These are phyloP conservation scores for Microtus pennsylvanicus DNA, from an alignment of 2,113 vertebrate genomes.

Conservation along the genomic window DNA sequence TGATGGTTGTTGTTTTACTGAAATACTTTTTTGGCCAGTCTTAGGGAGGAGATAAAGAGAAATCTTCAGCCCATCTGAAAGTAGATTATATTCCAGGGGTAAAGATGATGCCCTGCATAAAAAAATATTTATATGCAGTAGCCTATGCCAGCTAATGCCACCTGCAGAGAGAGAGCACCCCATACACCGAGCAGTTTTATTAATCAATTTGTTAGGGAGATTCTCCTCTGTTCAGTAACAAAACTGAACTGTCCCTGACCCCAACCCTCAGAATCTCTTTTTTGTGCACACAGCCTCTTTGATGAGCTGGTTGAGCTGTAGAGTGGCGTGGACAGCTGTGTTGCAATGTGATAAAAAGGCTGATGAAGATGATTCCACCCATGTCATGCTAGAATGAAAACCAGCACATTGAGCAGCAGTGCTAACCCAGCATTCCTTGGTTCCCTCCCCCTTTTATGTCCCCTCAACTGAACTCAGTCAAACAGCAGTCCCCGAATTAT, in stretches of 20 bases:
- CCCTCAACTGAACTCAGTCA: neutral
- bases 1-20: neutral
- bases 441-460: neutral
- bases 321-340: neutral
- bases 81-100: neutral
- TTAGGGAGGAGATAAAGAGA: conserved; percentile 31
- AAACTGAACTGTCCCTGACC: neutral
- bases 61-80: neutral
- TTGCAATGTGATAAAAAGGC: neutral
- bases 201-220: conserved; percentile 15
- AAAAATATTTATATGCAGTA: neutral
- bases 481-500: neutral
- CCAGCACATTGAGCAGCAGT: neutral
- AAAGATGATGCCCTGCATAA: neutral
- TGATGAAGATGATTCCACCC: neutral
- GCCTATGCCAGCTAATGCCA: neutral
- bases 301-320: neutral
- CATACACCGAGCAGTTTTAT: neutral
- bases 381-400: neutral
- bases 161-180: conserved; percentile 4
- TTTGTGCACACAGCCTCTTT: neutral
- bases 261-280: neutral
- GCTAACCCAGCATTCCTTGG: neutral
- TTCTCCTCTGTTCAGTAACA: neutral
- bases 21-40: neutral